Conservation (phyloP, 2,888 invertebrate genomes). For the Micoletzkya japonica region DNA sequence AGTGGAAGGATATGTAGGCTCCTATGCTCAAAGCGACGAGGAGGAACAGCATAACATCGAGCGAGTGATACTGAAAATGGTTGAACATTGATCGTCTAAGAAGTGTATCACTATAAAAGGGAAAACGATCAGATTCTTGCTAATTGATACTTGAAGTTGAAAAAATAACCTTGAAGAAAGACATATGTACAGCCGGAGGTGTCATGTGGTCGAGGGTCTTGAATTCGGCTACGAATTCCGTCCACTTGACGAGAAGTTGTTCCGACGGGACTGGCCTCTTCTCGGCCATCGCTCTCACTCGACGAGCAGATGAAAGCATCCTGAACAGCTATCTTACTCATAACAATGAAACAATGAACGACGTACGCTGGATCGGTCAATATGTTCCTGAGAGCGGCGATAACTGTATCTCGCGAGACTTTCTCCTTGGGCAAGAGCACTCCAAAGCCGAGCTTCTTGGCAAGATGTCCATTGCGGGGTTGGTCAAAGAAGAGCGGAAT, state of each 20-base stretch:
- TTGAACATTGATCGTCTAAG: neutral
- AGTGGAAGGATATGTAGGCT: no score
- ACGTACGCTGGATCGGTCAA: slow-evolving; percentile 20
- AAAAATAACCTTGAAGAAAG: neutral
- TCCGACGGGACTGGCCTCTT: slow-evolving; percentile 45
- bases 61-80: slow-evolving; percentile 17
- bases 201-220: slow-evolving; percentile 30
- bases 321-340: neutral
- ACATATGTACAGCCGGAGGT: slow-evolving; percentile 3
- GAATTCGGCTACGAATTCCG: slow-evolving; percentile 51
- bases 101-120: neutral
- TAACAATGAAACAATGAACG: neutral
- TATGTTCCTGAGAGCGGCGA: slow-evolving; percentile 26
- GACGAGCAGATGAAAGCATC: slow-evolving; percentile 31
- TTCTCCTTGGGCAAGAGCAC: slow-evolving; percentile 27
- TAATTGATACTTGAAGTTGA: no score
- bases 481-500: slow-evolving; percentile 49
- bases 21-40: no score
- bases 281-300: slow-evolving; percentile 45
- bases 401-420: slow-evolving; percentile 22
- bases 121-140: neutral
- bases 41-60: slow-evolving; percentile 17
- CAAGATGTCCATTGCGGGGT: slow-evolving; percentile 44
- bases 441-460: slow-evolving; percentile 42
- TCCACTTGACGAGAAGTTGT: slow-evolving; percentile 45